Base-by-base conservation (phyloP, 92 coral and sea anemone species). In the Anthopleura xanthogrammica region DNA sequence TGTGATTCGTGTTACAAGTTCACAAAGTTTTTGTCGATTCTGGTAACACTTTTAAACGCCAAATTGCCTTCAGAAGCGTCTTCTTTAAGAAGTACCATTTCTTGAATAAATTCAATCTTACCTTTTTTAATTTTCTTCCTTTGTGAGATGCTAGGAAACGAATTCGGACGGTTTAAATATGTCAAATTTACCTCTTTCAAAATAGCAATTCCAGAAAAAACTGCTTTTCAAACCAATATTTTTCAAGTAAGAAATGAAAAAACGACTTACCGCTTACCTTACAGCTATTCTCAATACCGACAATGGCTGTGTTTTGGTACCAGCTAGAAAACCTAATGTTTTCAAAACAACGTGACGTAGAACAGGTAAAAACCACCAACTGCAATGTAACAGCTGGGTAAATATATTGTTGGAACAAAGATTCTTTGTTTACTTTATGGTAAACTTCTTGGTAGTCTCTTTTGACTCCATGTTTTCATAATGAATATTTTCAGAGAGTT, bases 311-410 rank as follows among this genome's bases (percentile, higher is more conserved):
- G 72, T 64, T 64, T 64, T 64, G 24, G 72, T 22, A 46, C 50
- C 40, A 22, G 72, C 72, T 19, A 5, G 12, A n/a, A 64, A 22
- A 64, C 12, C 36, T 3, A 64, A 64, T 19, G 72, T 22, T 64
- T 19, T n/a, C 72, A 64, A 64, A 64, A 22, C 11, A 64, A 29
- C 36, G 72, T 64, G 72, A 64, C 72, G 72, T 22, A 64, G 36
- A 22, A n/a, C 72, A 64, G 72, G 72, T 64, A 5, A 64, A 64
- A 64, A 64, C 72, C 72, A 64, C 72, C 72, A 64, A 64, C 72
- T 64, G 12, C 12, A 64, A 19, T 64, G 40, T 64, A 64, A 64
- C 72, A 64, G 72, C 72, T 64, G 72, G 72, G 20, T 7, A 64
- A 64, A 64, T 10, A 64, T 7, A 64, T 22, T 22, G 3, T n/a